A percentile compares a stretch with the other conserved stretches of the same genome.
These are phyloP conservation scores for Trachelus stipa DNA, from an alignment of 2,888 invertebrate species.

Conservation along the genomic window DNA sequence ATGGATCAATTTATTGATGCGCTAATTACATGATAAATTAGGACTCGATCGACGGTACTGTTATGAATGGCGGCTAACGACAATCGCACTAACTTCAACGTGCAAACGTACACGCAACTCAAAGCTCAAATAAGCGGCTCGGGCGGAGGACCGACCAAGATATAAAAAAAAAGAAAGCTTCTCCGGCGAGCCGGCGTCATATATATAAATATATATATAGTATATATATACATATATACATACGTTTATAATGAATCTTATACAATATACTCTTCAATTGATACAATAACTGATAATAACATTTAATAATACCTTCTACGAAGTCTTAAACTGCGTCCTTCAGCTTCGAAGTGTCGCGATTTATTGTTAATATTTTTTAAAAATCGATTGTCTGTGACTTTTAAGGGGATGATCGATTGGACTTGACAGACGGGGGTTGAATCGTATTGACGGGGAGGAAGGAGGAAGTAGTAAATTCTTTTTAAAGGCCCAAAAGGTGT, in stretches of 20 bases:
- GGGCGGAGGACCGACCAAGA: conserved; percentile 64
- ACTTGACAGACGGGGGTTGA: too few relatives aligned
- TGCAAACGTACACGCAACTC: conserved; percentile 57
- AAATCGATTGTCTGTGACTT: too few relatives aligned
- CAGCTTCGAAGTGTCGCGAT: conserved; percentile 44
- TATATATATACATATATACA: conserved; percentile 39
- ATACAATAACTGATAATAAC: conserved; percentile 47
- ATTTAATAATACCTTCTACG: conserved; percentile 31
- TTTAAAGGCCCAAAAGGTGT: too few relatives aligned
- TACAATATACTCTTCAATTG: conserved; percentile 48
- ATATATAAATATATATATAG: conserved; percentile 48
- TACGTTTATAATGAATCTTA: conserved; percentile 57
- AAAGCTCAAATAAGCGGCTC: conserved; percentile 65
- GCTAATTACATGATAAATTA: not conserved
- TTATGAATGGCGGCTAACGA: conserved; percentile 19
- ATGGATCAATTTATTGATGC: not conserved
- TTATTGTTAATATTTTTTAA: too few relatives aligned
- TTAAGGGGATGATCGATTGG: too few relatives aligned
- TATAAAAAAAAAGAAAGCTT: conserved; percentile 48
- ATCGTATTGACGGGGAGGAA: too few relatives aligned
- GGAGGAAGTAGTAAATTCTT: too few relatives aligned
- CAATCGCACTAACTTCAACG: conserved; percentile 19
- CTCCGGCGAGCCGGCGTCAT: conserved; percentile 66
- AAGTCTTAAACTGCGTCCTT: conserved; percentile 35
- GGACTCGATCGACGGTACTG: conserved; percentile 10